A percentile compares a stretch with the other conserved stretches of the same genome.
Conservation (phyloP, 2,888 invertebrate species). For the Frankliniella intonsa region DNA sequence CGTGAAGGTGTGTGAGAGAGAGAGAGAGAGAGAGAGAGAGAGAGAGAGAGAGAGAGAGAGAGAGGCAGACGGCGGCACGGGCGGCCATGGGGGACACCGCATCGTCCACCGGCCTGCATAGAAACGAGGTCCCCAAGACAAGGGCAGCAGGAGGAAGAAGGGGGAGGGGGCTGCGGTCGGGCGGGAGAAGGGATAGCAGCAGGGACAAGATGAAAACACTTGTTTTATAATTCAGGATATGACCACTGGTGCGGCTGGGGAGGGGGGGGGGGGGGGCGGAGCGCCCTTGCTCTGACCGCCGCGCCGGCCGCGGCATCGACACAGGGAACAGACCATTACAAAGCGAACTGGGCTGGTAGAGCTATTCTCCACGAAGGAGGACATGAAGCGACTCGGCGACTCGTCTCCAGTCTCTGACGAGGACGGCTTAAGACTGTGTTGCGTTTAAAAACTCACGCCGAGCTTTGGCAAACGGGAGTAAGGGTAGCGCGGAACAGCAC, state of each 20-base stretch:
- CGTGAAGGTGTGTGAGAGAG: too few species aligned
- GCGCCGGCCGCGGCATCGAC: too few species aligned
- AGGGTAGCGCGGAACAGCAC: too few species aligned
- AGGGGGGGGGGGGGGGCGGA: constrained; percentile 15
- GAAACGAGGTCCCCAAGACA: not conserved
- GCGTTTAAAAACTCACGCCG: too few species aligned
- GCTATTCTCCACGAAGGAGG: not conserved
- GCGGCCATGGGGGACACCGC: not conserved
- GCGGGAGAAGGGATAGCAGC: not conserved
- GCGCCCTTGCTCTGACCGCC: not conserved
- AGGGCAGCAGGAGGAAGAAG: not conserved
- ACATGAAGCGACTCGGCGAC: too few species aligned
- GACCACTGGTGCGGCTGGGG: constrained; percentile 34
- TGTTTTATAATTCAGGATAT: constrained; percentile 27
- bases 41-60: constrained; percentile 1
- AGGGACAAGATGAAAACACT: constrained; percentile 26
- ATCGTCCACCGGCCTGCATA: constrained; percentile 1
- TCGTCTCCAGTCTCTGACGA: too few species aligned
- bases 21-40: not conserved
- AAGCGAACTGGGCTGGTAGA: not conserved
- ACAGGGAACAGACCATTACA: too few species aligned
- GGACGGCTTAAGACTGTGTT: too few species aligned
- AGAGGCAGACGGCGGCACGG: not conserved
- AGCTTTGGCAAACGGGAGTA: too few species aligned
- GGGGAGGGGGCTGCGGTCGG: not conserved